A percentile compares a stretch with the other conserved stretches of the same genome.
phyloP scores from a whole-genome alignment of 2,113 vertebrate genomes.

The Macrotis lagotis region DNA sequence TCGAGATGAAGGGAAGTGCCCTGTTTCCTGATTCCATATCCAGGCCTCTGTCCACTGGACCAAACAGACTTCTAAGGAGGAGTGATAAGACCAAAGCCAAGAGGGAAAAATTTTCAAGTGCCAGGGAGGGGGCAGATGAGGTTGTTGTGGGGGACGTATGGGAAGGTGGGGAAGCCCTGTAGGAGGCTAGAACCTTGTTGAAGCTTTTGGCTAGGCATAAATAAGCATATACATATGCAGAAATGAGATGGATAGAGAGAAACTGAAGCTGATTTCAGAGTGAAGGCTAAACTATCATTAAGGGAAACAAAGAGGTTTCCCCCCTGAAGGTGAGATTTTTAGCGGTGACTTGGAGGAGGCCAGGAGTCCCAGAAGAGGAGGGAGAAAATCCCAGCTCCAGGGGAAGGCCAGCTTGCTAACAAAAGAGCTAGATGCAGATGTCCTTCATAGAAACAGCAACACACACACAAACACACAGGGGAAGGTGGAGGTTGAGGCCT shows the following conservation, averaged over 20 bases:
- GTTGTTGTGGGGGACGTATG: background rate
- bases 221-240: background rate
- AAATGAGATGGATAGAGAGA: background rate
- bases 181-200: accelerated
- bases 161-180: background rate
- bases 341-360: background rate
- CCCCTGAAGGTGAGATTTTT: background rate
- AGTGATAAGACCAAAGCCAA: background rate
- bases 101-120: background rate
- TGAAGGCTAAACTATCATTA: background rate
- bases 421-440: background rate
- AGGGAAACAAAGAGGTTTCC: background rate
- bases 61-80: background rate
- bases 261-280: background rate
- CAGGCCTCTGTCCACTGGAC: background rate
- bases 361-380: background rate
- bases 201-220: no score
- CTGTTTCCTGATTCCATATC: background rate
- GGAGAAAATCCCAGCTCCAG: background rate
- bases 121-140: background rate
- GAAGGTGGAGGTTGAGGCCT: background rate
- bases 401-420: background rate
- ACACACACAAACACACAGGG: background rate
- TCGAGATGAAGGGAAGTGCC: background rate
- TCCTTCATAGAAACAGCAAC: background rate